A percentile compares a stretch with the other conserved stretches of the same genome.
Conservation (phyloP, 2,888 invertebrate genomes). For the Amaurobius ferox region DNA sequence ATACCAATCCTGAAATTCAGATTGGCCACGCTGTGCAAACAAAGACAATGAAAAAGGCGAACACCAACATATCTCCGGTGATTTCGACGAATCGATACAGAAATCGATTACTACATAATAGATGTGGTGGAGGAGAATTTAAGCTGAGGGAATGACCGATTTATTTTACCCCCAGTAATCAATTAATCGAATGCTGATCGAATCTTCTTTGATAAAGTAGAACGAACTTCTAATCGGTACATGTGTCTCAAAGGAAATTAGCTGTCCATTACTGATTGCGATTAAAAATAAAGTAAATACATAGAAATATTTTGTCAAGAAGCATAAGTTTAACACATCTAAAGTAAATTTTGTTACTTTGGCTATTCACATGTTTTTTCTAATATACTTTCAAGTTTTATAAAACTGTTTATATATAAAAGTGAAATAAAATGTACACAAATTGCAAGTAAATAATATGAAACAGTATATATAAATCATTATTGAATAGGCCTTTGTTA, state of each 20-base stretch:
- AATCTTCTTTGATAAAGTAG: slow-evolving; percentile 20
- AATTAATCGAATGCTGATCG: slow-evolving; percentile 54
- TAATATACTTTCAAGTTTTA: no score
- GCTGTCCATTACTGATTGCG: no score
- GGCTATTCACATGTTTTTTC: no score
- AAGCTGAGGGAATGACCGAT: slow-evolving; percentile 59
- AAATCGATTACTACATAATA: slow-evolving; percentile 61
- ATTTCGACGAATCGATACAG: slow-evolving; percentile 48
- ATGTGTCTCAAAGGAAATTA: not conserved
- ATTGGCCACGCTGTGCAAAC: not conserved
- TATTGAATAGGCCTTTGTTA: no score
- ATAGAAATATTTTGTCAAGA: no score
- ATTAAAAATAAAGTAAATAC: no score
- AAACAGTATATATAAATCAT: no score
- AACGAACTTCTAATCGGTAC: not conserved
- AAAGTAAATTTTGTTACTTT: no score
- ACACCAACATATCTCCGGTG: slow-evolving; percentile 34
- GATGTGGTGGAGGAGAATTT: slow-evolving; percentile 53
- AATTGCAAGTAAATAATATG: no score
- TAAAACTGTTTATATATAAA: no score
- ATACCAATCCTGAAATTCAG: not conserved
- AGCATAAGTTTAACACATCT: no score
- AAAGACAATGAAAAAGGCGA: not conserved
- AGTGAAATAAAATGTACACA: no score
- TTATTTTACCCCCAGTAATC: slow-evolving; percentile 41